Evolutionary conservation across 2,113 vertebrate genomes (phyloP), one percentile per base, ranked within the genome.

Genomic region (Pluvialis apricaria): DNA sequence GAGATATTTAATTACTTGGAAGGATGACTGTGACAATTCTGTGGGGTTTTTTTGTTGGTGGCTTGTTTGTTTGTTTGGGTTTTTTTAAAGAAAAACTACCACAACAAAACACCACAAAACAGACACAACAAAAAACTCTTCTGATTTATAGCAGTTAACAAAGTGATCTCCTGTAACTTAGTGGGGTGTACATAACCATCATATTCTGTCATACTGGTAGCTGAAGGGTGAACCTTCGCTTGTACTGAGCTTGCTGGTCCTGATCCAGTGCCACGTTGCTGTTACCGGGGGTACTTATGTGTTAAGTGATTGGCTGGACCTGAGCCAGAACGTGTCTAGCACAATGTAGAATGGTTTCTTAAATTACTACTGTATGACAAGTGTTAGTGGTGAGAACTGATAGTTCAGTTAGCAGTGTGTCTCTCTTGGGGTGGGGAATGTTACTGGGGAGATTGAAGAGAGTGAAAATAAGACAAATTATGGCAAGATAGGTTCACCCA

Each of bases 81-180:
- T 34, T 34, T 34, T 55, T 40, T 29, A 20, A 47, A 44, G 6
- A 66, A 64, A 34, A 57, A 45, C n/a, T 14, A 13, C 8, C 8
- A 8, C 18, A 57, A 13, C 28, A 20, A 8, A 13, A 0, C 2
- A 8, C 9, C 9, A 5, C 13, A 64, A 38, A 28, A n/a, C 3
- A 15, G 2, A 40, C 5, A 7, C 4, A 64, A 40, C 5, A 34
- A 82, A 3, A 1, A 13, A 12, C 26, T 2, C 5, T 29, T 28
- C 13, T 40, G 6, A 49, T 49, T 49, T 77, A 18, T 2, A 69
- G 31, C 16, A 14, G 32, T 34, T 60, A n/a, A 44, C 12, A 29
- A n/a, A n/a, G 13, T 49, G 11, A 26, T 87, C 22, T 92, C 18
- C 73, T 93, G 71, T 83, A 84, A 82, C 38, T 93, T 86, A 77